These are phyloP conservation scores for Pimephales promelas DNA, from an alignment of 2,113 vertebrate genomes.

Conservation along the genomic window DNA sequence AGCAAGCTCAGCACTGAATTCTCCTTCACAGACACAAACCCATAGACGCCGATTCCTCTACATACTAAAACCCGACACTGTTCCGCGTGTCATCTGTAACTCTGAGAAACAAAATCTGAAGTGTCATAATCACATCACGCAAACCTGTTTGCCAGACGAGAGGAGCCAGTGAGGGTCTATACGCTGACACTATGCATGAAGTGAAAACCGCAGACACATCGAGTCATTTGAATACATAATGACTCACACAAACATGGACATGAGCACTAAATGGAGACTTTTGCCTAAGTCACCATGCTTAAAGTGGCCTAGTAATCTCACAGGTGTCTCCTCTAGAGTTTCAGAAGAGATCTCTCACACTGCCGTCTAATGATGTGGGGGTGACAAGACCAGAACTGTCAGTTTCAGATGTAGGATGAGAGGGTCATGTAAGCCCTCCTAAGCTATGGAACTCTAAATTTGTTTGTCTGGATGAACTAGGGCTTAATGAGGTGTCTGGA, in stretches of 20 bases:
- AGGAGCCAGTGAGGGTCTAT: background rate
- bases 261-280: background rate
- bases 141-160: constrained; percentile 7
- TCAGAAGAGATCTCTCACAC: constrained; percentile 31
- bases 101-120: constrained; percentile 76
- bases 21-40: background rate
- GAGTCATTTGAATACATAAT: constrained; percentile 5
- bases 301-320: background rate
- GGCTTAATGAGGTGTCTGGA: constrained; percentile 73
- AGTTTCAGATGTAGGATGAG: constrained; percentile 66
- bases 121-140: constrained; percentile 75
- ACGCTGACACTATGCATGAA: constrained; percentile 1
- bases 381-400: constrained; percentile 71
- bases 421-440: constrained; percentile 58
- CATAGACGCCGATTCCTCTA: constrained; percentile 18
- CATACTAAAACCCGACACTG: constrained; percentile 64
- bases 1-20: constrained; percentile 59
- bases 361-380: constrained; percentile 68
- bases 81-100: constrained; percentile 63
- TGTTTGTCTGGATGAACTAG: constrained; percentile 65
- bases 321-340: constrained; percentile 51
- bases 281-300: background rate
- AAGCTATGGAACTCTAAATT: constrained; percentile 70
- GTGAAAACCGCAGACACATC: background rate
- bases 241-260: background rate